These are phyloP conservation scores for Carettochelys insculpta DNA, from an alignment of 2,113 vertebrate species.

Conservation along the genomic window DNA sequence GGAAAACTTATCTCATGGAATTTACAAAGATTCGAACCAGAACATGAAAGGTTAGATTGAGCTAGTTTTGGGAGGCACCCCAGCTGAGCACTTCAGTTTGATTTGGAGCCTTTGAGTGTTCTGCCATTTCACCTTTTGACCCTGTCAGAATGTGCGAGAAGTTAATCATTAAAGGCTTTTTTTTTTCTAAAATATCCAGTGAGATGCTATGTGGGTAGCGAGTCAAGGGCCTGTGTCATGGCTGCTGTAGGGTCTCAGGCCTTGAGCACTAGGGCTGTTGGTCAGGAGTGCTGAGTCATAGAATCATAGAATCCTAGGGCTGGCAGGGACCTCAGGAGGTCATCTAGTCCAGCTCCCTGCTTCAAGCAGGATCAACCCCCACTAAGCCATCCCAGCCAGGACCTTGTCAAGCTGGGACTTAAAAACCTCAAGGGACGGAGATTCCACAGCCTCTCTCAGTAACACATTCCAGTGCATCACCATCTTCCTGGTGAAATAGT, in stretches of 20 bases:
- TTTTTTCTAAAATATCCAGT: not conserved
- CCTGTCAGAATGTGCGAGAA: not conserved
- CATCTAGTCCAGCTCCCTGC: too few relatives aligned
- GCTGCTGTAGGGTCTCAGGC: not conserved
- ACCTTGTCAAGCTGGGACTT: too few relatives aligned
- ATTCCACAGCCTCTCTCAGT: too few relatives aligned
- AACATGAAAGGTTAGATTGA: not conserved
- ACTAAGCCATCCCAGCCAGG: too few relatives aligned
- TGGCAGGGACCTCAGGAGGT: too few relatives aligned
- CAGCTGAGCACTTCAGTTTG: not conserved
- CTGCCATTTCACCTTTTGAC: not conserved
- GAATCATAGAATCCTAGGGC: too few relatives aligned
- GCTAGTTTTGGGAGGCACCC: not conserved
- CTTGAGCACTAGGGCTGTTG: not conserved
- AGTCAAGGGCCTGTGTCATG: not conserved
- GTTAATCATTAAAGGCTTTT: not conserved
- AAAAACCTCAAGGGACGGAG: too few relatives aligned
- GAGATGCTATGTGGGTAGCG: not conserved
- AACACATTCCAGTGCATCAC: too few relatives aligned
- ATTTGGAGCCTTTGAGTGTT: not conserved
- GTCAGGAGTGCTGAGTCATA: not conserved
- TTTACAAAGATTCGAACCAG: not conserved
- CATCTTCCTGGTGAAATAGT: too few relatives aligned
- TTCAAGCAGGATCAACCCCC: too few relatives aligned
- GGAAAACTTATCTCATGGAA: fast-evolving